phyloP scores from a whole-genome alignment of 2,113 vertebrate genomes.

The Lampris incognitus region DNA sequence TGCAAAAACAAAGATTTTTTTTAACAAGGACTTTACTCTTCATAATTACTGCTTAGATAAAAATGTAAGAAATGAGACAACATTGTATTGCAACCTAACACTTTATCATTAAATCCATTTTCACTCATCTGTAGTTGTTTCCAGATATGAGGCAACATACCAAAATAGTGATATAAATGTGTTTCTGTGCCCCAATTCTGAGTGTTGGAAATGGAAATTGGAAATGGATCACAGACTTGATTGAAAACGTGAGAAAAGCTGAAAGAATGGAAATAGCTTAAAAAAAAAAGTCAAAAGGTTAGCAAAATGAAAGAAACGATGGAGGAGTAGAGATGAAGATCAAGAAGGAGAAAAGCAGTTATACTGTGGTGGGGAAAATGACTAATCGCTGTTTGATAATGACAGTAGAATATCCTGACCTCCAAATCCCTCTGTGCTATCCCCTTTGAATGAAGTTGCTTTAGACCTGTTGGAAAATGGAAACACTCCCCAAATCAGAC shows the following conservation, averaged over 20 bases:
- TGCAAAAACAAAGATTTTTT: no score
- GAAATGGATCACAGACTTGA: slow-evolving; percentile 8
- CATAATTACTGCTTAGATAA: neutral
- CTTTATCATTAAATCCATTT: neutral
- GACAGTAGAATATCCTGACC: slow-evolving; percentile 55
- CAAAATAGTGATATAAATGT: slow-evolving; percentile 35
- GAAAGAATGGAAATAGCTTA: slow-evolving; percentile 13
- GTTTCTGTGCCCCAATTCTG: slow-evolving; percentile 27
- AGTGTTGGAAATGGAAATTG: slow-evolving; percentile 44
- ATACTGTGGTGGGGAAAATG: slow-evolving; percentile 11
- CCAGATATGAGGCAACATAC: slow-evolving; percentile 1
- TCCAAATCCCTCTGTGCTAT: slow-evolving; percentile 48
- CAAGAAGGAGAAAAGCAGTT: neutral
- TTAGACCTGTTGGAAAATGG: slow-evolving; percentile 65
- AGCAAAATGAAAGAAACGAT: neutral
- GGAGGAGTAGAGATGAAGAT: slow-evolving; percentile 22
- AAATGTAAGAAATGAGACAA: neutral
- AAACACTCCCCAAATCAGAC: slow-evolving; percentile 51
- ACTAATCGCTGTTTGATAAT: slow-evolving; percentile 49
- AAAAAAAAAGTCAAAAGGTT: slow-evolving; percentile 2
- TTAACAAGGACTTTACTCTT: no score
- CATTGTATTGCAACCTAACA: neutral
- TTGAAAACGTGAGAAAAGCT: slow-evolving; percentile 18
- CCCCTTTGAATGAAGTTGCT: slow-evolving; percentile 52
- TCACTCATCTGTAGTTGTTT: neutral